phyloP scores from a whole-genome alignment of 1,140 invertebrate species.

The Goniozus legneri region DNA sequence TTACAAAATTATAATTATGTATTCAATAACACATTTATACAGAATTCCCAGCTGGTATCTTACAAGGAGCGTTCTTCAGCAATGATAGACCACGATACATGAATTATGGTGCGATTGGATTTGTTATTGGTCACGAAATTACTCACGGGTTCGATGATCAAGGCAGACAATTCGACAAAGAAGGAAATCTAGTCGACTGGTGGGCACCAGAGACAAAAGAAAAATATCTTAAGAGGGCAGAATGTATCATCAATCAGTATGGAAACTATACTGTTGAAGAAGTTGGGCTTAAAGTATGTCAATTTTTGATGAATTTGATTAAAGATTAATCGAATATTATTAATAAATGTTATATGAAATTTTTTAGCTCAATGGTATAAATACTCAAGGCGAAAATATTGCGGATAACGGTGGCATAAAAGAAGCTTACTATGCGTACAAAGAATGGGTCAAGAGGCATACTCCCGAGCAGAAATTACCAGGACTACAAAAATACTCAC shows the following conservation, averaged over 20 bases:
- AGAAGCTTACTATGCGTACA: constrained; percentile 80
- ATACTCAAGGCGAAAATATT: constrained; percentile 89
- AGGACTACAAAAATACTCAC: constrained; percentile 55
- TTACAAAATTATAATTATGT: not conserved
- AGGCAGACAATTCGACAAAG: constrained; percentile 84
- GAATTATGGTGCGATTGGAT: constrained; percentile 90
- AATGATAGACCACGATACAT: constrained; percentile 81
- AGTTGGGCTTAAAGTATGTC: constrained; percentile 44
- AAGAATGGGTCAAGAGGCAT: constrained; percentile 65
- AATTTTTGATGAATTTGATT: not conserved
- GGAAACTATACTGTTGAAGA: constrained; percentile 26
- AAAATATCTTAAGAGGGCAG: constrained; percentile 17
- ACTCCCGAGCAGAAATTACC: constrained; percentile 63
- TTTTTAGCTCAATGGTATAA: constrained; percentile 76
- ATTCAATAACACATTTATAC: not conserved
- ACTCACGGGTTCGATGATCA: constrained; percentile 92
- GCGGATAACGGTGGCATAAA: constrained; percentile 89
- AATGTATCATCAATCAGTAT: constrained; percentile 62
- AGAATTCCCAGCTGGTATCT: constrained; percentile 74
- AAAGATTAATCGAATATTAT: not conserved
- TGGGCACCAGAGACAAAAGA: constrained; percentile 51
- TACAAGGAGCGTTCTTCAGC: constrained; percentile 85
- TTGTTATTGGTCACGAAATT: constrained; percentile 91
- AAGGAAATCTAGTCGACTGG: constrained; percentile 65
- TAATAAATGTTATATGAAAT: constrained; percentile 6